These are phyloP conservation scores for Lepidurus couesii DNA, from an alignment of 1,140 invertebrate species.

Conservation along the genomic window DNA sequence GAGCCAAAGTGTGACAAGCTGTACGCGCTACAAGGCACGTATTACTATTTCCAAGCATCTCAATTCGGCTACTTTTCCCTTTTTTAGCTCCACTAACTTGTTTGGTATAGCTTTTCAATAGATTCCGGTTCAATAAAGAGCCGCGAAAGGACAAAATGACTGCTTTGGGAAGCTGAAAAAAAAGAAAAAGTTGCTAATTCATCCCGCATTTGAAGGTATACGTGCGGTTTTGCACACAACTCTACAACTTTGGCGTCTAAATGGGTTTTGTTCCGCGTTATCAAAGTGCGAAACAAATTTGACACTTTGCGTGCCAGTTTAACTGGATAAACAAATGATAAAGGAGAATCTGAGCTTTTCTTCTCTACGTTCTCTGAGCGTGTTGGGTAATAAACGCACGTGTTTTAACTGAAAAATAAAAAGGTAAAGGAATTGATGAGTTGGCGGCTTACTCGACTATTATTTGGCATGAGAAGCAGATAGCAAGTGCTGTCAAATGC, in stretches of 20 bases:
- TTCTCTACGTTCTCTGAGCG: not conserved
- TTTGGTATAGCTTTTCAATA: not conserved
- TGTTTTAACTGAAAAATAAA: not conserved
- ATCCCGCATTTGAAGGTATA: not conserved
- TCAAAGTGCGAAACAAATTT: slow-evolving; percentile 10
- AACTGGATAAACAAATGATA: not conserved
- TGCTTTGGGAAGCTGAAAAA: not conserved
- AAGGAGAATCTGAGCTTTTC: not conserved
- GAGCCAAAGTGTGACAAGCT: not conserved
- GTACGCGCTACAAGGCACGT: slow-evolving; percentile 8
- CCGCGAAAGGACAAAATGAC: not conserved
- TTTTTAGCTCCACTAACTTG: not conserved
- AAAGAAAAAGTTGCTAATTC: not conserved
- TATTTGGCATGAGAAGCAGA: not conserved
- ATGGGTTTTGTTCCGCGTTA: not conserved
- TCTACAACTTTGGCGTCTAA: not conserved
- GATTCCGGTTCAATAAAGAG: not conserved
- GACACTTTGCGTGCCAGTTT: not conserved
- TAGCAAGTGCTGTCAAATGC: not conserved
- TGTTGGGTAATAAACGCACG: not conserved
- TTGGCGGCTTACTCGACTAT: not conserved
- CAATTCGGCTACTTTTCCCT: not conserved
- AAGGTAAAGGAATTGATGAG: not conserved
- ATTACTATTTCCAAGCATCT: not conserved
- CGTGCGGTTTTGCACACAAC: not conserved